Conservation (phyloP, 2,888 invertebrate genomes). For the Nasonia oneida region DNA sequence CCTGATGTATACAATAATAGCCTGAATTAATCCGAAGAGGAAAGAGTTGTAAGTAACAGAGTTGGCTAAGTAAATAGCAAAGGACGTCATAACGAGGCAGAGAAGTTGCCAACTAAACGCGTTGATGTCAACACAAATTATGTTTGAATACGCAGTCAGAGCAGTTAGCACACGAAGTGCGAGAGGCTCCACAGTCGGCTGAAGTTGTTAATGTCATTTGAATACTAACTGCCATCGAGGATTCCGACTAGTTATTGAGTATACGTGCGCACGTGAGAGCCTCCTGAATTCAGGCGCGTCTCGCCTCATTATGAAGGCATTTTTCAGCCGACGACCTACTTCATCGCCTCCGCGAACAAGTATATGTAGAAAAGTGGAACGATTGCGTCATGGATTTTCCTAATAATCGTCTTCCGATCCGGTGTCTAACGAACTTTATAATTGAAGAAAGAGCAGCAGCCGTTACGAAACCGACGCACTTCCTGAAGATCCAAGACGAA, state of each 20-base stretch:
- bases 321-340: not conserved
- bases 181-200: not conserved
- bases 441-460: not conserved
- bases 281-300: not conserved
- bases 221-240: conserved; percentile 7
- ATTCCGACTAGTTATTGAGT: not conserved
- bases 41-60: not conserved
- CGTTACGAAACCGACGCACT: not conserved
- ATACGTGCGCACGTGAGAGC: not conserved
- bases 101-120: conserved; percentile 1
- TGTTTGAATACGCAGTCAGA: not conserved
- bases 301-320: conserved; percentile 1
- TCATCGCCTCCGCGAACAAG: not conserved
- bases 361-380: not conserved
- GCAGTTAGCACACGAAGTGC: not conserved
- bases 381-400: not conserved
- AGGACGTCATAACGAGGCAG: not conserved
- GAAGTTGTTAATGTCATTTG: conserved; percentile 14
- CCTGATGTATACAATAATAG: too few relatives aligned
- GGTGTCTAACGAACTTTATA: not conserved
- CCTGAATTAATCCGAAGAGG: too few relatives aligned
- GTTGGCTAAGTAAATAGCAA: too few relatives aligned
- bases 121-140: conserved; percentile 18
- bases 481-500: not conserved
- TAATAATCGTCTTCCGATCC: not conserved